Evolutionary conservation across 2,797 vertebrate species (phyloP), one percentile per base, ranked within the genome.

Genomic region (Malurus splendens): DNA sequence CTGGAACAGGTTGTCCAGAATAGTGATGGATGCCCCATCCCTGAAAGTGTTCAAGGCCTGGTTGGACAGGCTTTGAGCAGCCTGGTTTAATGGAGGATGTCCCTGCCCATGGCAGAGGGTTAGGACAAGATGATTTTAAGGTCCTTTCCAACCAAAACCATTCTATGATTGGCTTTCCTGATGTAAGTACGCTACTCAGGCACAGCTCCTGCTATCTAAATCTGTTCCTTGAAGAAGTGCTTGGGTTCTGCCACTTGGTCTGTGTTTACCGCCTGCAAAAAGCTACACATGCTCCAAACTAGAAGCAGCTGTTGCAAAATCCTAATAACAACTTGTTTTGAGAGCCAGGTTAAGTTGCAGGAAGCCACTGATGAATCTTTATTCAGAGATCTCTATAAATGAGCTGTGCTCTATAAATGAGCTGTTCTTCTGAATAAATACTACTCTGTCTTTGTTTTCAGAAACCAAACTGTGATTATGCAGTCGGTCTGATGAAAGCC

Each of bases 381-480:
- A 36, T 36, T 36, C 36, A 36, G 36, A 36, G 5, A 36, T 36
- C 36, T 36, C 36, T 36, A 12, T 36, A 36, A 36, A 36, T 36
- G 36, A 36, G 36, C 36, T 36, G 36, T 36, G 11, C 36, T 36
- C 36, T 36, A 36, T 36, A 56, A 36, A 45, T 20, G 14, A 88
- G 51, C n/a, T 78, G 47, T 48, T 81, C 8, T 74, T 80, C 54
- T 89, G 42, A 86, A 18, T 83, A 56, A 92, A 72, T 73, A 13
- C 20, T 28, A 85, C 87, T 93, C 48, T 93, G 51, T 93, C 54
- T 84, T 81, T 94, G 20, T 76, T 72, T 93, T 84, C 94, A 98
- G 97, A 97, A 94, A 92, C 97, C 97, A 42, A 95, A 93, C 74
- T 96, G 84, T 65, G 96, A 97, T 72, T 75, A 89, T 4, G 89